Evolutionary conservation across 1,140 invertebrate species (phyloP).

Genomic region (Olivierus martensii): DNA sequence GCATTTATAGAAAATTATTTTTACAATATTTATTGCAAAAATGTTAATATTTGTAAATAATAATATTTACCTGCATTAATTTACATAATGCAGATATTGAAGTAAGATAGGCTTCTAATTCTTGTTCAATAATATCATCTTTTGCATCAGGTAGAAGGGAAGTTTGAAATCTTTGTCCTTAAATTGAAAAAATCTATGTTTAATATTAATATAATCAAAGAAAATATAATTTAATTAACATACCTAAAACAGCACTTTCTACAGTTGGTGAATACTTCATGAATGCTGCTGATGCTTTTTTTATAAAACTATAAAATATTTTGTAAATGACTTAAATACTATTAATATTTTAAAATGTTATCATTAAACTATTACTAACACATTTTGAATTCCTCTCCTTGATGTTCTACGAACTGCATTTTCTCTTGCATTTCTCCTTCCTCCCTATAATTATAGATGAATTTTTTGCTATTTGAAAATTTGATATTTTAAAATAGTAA

Average conservation of each 20-base stretch:
- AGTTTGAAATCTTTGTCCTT: slow-evolving; percentile 12
- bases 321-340: too few species aligned
- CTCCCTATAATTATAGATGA: slow-evolving; percentile 1
- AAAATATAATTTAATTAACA: slow-evolving; percentile 13
- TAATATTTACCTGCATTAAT: slow-evolving; percentile 49
- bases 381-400: slow-evolving; percentile 40
- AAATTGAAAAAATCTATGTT: background rate
- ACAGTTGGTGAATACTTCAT: slow-evolving; percentile 66
- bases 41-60: too few species aligned
- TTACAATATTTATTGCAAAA: too few species aligned
- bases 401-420: slow-evolving; percentile 39
- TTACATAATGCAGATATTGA: slow-evolving; percentile 71
- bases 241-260: slow-evolving; percentile 49
- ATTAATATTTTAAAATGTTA: slow-evolving; percentile 40
- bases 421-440: slow-evolving; percentile 30
- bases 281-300: slow-evolving; percentile 68
- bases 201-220: slow-evolving; percentile 10
- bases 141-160: slow-evolving; percentile 13
- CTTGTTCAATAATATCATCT: slow-evolving; percentile 43
- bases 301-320: too few species aligned
- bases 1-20: too few species aligned
- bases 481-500: too few species aligned
- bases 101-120: slow-evolving; percentile 76
- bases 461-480: background rate
- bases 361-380: slow-evolving; percentile 42